Percentiles rank a stretch among this genome's conserved stretches.
phyloP scores from a whole-genome alignment of 2,888 invertebrate species.

The Clepsis dumicolana region DNA sequence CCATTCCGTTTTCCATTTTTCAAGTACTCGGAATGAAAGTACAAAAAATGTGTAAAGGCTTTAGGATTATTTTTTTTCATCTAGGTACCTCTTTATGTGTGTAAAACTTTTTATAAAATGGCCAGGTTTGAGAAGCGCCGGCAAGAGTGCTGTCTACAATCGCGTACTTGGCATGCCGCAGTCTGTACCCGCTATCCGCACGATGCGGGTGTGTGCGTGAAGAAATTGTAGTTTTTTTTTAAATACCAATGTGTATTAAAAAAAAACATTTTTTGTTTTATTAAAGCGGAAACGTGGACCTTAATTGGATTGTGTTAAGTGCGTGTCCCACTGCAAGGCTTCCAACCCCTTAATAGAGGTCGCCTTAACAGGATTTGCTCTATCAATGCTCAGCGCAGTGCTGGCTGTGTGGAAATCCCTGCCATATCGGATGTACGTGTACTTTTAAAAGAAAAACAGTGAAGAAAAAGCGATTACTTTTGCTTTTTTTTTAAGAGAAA shows the following conservation, averaged over 20 bases:
- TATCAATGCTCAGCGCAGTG: constrained; percentile 39
- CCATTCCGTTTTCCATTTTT: too few species aligned
- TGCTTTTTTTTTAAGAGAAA: constrained; percentile 1
- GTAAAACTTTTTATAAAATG: too few species aligned
- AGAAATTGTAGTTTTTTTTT: constrained; percentile 19
- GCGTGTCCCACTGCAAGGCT: constrained; percentile 32
- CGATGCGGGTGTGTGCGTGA: constrained; percentile 59
- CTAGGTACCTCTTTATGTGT: too few species aligned
- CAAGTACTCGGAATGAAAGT: too few species aligned
- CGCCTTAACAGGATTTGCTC: constrained; percentile 38
- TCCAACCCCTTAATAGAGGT: constrained; percentile 42
- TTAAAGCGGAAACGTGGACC: constrained; percentile 16
- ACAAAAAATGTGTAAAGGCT: too few species aligned
- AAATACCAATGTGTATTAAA: constrained; percentile 24
- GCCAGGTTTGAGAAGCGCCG: constrained; percentile 65
- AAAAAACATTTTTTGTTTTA: constrained; percentile 16
- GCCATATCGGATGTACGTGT: constrained; percentile 31
- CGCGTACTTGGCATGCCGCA: constrained; percentile 60
- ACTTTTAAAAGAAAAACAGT: constrained; percentile 18
- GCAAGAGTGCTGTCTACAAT: constrained; percentile 65
- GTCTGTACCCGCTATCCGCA: constrained; percentile 60
- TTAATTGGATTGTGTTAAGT: constrained; percentile 39
- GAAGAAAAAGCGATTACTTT: constrained; percentile 3
- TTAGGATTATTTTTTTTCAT: too few species aligned
- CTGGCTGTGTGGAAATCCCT: constrained; percentile 29